Conservation (phyloP, 2,113 vertebrate species). For the Hippocampus abdominalis region DNA sequence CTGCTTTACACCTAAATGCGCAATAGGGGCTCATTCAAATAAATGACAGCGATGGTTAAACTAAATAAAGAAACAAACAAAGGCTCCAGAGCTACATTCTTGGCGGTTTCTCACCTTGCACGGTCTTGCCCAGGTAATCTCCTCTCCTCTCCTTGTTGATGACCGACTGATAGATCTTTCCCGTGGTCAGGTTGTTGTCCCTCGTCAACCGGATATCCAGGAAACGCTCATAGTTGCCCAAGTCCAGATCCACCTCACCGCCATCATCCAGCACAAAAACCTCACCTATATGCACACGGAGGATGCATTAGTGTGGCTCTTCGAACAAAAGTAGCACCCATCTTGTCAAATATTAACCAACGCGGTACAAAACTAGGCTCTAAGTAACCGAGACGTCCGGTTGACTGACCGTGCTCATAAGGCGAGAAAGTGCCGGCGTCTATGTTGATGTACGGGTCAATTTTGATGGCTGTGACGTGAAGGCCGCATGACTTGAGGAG, state of each 20-base stretch:
- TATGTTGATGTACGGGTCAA: conserved; percentile 97
- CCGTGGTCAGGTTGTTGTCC: conserved; percentile 96
- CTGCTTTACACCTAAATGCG: background rate
- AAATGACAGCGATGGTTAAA: background rate
- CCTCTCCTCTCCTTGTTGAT: conserved; percentile 96
- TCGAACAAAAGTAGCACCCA: background rate
- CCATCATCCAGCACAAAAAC: conserved; percentile 96
- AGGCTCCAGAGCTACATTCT: background rate
- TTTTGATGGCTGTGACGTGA: conserved; percentile 94
- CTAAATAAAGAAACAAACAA: background rate
- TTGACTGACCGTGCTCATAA: conserved; percentile 85
- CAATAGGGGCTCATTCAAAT: background rate
- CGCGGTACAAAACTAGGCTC: background rate
- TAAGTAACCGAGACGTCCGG: background rate
- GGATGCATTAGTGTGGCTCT: background rate
- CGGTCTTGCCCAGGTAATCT: conserved; percentile 95
- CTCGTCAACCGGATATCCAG: conserved; percentile 91
- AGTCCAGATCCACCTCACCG: conserved; percentile 92
- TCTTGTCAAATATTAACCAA: background rate
- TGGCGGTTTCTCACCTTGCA: conserved; percentile 79
- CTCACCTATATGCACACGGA: conserved; percentile 75
- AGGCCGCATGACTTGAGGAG: conserved; percentile 96
- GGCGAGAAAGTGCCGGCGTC: conserved; percentile 96
- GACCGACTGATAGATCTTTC: conserved; percentile 96
- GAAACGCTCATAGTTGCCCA: conserved; percentile 97